A percentile compares a stretch with the other conserved stretches of the same genome.
Conservation (phyloP, 2,888 invertebrate species). For the Xylophagus ater region DNA sequence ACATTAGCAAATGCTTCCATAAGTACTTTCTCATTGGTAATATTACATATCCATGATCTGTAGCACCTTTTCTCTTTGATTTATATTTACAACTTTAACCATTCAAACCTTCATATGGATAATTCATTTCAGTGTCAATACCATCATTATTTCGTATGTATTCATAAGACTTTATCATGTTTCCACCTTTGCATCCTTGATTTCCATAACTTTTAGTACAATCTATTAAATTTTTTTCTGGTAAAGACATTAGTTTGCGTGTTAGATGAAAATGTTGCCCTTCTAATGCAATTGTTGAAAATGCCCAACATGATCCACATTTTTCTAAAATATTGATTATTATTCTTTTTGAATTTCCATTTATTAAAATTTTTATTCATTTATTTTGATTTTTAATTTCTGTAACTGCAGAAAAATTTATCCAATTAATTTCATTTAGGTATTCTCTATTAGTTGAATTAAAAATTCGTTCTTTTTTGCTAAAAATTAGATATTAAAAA, state of each 20-base stretch:
- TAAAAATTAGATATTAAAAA: too few species aligned
- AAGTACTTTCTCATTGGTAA: neutral
- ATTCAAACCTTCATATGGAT: constrained; percentile 54
- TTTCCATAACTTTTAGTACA: constrained; percentile 67
- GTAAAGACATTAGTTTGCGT: constrained; percentile 25
- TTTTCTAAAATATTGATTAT: neutral
- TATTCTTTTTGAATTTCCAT: too few species aligned
- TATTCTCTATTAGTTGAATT: too few species aligned
- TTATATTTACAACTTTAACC: constrained; percentile 41
- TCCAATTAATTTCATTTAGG: neutral
- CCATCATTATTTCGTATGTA: constrained; percentile 66
- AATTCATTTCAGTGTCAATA: constrained; percentile 68
- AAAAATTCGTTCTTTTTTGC: too few species aligned
- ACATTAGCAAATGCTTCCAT: neutral
- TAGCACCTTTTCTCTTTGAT: constrained; percentile 44
- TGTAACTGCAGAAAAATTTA: neutral
- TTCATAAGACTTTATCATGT: constrained; percentile 61
- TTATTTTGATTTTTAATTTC: constrained; percentile 1
- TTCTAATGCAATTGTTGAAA: constrained; percentile 1
- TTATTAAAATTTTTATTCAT: too few species aligned
- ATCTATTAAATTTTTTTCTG: constrained; percentile 77
- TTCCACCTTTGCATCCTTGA: constrained; percentile 72
- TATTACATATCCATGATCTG: neutral
- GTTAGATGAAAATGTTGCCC: neutral
- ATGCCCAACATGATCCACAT: constrained; percentile 4